A percentile compares a stretch with the other conserved stretches of the same genome.
phyloP scores from a whole-genome alignment of 2,888 invertebrate species.

The Leptodirus hochenwartii region DNA sequence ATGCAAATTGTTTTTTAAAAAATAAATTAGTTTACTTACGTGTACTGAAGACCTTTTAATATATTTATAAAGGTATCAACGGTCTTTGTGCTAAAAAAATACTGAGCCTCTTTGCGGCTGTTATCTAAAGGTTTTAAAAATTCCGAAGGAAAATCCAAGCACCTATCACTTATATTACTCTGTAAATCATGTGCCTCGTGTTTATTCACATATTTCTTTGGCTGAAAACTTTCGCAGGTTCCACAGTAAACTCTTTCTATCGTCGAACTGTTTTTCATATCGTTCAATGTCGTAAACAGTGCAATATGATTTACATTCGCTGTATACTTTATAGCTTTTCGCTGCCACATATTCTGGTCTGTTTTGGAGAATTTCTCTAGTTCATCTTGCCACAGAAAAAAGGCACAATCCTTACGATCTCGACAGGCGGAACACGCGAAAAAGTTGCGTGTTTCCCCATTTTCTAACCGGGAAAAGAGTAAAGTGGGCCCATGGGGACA shows the following conservation, averaged over 20 bases:
- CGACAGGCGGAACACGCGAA: conserved; percentile 75
- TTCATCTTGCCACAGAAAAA: conserved; percentile 40
- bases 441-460: conserved; percentile 33
- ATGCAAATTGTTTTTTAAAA: not conserved
- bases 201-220: conserved; percentile 19
- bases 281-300: conserved; percentile 34
- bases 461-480: conserved; percentile 36
- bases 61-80: conserved; percentile 28
- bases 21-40: conserved; percentile 1
- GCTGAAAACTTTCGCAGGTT: conserved; percentile 38
- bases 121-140: conserved; percentile 51
- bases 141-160: conserved; percentile 41
- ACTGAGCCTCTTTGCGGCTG: conserved; percentile 74
- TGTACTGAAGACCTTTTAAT: not conserved
- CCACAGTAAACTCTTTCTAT: conserved; percentile 42
- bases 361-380: conserved; percentile 24
- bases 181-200: conserved; percentile 39
- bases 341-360: conserved; percentile 27
- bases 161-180: conserved; percentile 34
- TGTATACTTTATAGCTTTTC: conserved; percentile 8
- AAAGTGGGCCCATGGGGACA: conserved; percentile 65
- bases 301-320: conserved; percentile 24
- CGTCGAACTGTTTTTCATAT: conserved; percentile 25
- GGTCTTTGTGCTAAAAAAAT: conserved; percentile 57
- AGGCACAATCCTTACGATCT: conserved; percentile 56